phyloP scores from a whole-genome alignment of 1,140 invertebrate species.

The Drosophila carrolli region DNA sequence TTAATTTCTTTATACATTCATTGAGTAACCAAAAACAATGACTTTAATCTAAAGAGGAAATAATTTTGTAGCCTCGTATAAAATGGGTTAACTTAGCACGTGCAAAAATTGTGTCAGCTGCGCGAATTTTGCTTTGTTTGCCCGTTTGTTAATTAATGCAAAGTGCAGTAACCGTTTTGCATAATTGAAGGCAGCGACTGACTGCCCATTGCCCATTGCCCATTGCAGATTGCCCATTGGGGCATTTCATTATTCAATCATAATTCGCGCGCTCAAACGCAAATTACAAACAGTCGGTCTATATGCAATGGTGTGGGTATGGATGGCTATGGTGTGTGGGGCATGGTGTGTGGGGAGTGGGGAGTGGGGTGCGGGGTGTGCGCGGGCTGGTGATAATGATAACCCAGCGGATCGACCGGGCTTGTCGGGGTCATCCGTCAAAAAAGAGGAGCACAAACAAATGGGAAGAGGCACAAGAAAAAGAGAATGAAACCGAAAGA shows the following conservation, averaged over 20 bases:
- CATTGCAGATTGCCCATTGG: slow-evolving; percentile 52
- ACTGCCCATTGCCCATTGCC: slow-evolving; percentile 47
- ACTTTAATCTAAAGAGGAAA: slow-evolving; percentile 24
- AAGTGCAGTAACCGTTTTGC: slow-evolving; percentile 80
- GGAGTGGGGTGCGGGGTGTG: slow-evolving; percentile 2
- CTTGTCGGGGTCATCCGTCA: slow-evolving; percentile 64
- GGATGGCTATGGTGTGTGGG: neutral
- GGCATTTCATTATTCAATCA: slow-evolving; percentile 78
- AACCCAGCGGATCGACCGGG: slow-evolving; percentile 66
- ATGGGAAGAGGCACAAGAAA: slow-evolving; percentile 11
- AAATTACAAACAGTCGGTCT: slow-evolving; percentile 60
- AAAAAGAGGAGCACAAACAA: slow-evolving; percentile 25
- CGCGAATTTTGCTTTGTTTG: slow-evolving; percentile 41
- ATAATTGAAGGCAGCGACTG: slow-evolving; percentile 67
- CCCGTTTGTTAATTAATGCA: slow-evolving; percentile 74
- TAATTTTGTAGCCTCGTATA: neutral
- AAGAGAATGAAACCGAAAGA: slow-evolving; percentile 40
- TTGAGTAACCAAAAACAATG: slow-evolving; percentile 1
- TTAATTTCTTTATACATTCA: neutral
- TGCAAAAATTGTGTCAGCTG: slow-evolving; percentile 58
- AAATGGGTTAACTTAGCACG: slow-evolving; percentile 46
- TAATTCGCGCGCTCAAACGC: slow-evolving; percentile 74
- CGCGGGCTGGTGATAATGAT: slow-evolving; percentile 53
- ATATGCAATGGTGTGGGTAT: neutral
- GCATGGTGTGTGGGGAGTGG: neutral